A percentile compares a stretch with the other conserved stretches of the same genome.
Evolutionary conservation across 2,888 invertebrate species (phyloP).

Genomic region (Melieria omissa): DNA sequence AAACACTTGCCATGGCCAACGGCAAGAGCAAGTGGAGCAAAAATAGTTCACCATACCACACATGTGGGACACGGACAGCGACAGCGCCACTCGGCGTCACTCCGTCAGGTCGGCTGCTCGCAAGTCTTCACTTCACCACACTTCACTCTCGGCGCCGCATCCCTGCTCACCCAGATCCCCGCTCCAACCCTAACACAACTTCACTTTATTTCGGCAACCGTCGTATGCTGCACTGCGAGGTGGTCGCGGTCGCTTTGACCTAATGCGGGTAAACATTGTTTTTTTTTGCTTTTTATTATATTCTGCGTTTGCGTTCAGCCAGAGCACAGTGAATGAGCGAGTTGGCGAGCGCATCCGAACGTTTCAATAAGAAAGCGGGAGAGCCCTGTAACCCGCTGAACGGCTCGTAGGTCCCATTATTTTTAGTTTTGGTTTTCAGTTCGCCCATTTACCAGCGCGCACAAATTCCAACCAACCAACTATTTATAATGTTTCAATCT

Average conservation of each 20-base stretch:
- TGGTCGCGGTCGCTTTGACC: constrained; percentile 16
- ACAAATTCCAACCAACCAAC: too few species aligned
- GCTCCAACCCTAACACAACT: background rate
- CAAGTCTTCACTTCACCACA: constrained; percentile 18
- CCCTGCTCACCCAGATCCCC: background rate
- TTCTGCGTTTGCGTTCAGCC: background rate
- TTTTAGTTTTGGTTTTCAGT: too few species aligned
- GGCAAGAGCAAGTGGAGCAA: constrained; percentile 34
- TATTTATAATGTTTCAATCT: too few species aligned
- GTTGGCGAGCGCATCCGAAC: background rate
- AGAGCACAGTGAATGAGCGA: too few species aligned
- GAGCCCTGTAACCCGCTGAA: background rate
- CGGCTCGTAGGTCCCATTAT: background rate
- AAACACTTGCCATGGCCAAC: constrained; percentile 58
- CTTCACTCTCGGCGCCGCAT: background rate
- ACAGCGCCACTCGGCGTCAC: constrained; percentile 9
- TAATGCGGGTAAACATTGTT: constrained; percentile 6
- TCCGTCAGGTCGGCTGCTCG: background rate
- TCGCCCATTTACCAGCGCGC: too few species aligned
- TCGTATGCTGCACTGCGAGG: constrained; percentile 5
- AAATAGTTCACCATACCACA: constrained; percentile 38
- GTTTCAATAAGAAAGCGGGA: background rate
- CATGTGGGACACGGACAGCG: constrained; percentile 24
- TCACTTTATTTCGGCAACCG: background rate
- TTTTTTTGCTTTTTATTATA: constrained; percentile 6